Conservation (phyloP, 2,113 vertebrate species). For the Gambusia holbrooki region DNA sequence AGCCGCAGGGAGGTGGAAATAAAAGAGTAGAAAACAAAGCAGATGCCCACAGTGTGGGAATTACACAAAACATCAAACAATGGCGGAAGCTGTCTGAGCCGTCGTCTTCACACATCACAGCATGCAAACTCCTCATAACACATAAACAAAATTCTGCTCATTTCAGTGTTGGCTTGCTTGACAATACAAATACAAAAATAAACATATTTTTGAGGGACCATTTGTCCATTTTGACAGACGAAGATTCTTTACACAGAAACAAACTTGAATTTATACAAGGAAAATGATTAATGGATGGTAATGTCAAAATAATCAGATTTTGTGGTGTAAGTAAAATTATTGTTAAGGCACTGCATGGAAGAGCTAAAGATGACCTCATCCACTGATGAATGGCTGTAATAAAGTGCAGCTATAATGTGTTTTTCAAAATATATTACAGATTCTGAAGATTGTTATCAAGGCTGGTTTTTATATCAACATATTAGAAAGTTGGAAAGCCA, state of each 20-base stretch:
- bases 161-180: conserved; percentile 35
- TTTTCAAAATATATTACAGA: conserved; percentile 28
- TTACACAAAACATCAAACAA: conserved; percentile 59
- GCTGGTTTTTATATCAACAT: conserved; percentile 15
- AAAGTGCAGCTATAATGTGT: conserved; percentile 35
- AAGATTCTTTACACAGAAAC: conserved; percentile 31
- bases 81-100: conserved; percentile 38
- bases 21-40: conserved; percentile 55
- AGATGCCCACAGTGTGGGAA: conserved; percentile 44
- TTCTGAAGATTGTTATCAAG: conserved; percentile 26
- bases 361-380: conserved; percentile 13
- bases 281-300: conserved; percentile 47
- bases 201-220: conserved; percentile 31
- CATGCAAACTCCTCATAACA: conserved; percentile 24
- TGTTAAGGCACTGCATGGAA: conserved; percentile 21
- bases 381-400: conserved; percentile 58
- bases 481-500: conserved; percentile 24
- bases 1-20: conserved; percentile 34
- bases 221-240: conserved; percentile 49
- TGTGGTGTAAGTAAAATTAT: conserved; percentile 38
- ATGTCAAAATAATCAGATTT: conserved; percentile 45
- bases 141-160: conserved; percentile 46
- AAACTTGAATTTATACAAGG: conserved; percentile 17
- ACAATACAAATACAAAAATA: conserved; percentile 41
- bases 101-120: conserved; percentile 54